Conservation (phyloP, 2,113 vertebrate genomes). For the Camelus bactrianus region DNA sequence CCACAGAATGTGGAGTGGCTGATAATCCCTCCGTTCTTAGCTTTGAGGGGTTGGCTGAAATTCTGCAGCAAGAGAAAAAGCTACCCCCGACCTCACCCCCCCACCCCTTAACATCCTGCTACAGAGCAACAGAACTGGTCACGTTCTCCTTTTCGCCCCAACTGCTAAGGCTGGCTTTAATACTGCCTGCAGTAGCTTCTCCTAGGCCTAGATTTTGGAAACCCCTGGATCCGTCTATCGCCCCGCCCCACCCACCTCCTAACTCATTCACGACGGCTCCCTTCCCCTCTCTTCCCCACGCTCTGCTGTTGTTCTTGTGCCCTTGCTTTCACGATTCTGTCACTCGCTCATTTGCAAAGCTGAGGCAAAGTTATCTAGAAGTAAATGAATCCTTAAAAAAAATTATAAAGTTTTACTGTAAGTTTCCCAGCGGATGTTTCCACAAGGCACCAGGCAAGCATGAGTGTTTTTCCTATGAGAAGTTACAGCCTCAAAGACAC, state of each 20-base stretch:
- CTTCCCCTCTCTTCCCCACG: neutral
- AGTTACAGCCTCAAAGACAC: neutral
- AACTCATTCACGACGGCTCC: neutral
- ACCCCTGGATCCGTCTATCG: rapidly evolving
- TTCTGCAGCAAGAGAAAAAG: neutral
- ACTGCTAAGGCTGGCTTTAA: neutral
- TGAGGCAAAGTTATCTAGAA: neutral
- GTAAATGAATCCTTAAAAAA: neutral
- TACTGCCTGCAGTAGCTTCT: neutral
- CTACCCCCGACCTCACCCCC: too few relatives aligned
- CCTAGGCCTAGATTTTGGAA: neutral
- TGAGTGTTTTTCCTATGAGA: neutral
- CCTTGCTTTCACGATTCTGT: neutral
- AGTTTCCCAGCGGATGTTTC: neutral
- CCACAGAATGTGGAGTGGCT: too few relatives aligned
- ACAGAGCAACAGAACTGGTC: neutral
- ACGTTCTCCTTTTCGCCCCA: neutral
- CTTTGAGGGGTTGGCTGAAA: neutral
- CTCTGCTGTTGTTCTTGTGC: neutral
- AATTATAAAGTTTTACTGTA: neutral
- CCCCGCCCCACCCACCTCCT: too few relatives aligned
- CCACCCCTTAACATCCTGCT: neutral
- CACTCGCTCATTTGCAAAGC: neutral
- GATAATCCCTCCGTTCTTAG: too few relatives aligned
- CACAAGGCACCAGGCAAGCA: neutral